A percentile compares a stretch with the other conserved stretches of the same genome.
phyloP scores from a whole-genome alignment of 2,797 vertebrate genomes.

The Centroberyx gerrardi region DNA sequence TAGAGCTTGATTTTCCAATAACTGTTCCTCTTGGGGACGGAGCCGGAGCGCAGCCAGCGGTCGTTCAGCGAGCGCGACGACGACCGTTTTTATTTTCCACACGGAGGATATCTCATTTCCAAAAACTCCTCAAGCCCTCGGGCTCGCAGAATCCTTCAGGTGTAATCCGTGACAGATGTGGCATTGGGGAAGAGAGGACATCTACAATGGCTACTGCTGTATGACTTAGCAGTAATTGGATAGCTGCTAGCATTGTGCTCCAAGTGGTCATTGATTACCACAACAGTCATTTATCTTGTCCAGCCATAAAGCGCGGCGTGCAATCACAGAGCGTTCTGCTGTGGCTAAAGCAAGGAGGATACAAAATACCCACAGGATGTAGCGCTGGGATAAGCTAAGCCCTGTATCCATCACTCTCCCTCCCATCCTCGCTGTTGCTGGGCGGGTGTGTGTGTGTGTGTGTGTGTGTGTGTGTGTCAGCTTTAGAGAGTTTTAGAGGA shows the following conservation, averaged over 20 bases:
- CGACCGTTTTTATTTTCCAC: conserved; percentile 23
- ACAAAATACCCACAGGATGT: conserved; percentile 29
- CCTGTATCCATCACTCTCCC: conserved; percentile 30
- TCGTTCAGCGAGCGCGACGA: background rate
- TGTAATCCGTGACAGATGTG: conserved; percentile 48
- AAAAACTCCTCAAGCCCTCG: conserved; percentile 21
- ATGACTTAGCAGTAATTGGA: conserved; percentile 70
- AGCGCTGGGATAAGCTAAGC: conserved; percentile 34
- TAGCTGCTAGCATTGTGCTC: conserved; percentile 64
- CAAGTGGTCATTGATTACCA: conserved; percentile 65
- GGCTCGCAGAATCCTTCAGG: conserved; percentile 48
- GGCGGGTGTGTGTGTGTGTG: conserved; percentile 5
- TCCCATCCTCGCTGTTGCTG: conserved; percentile 11
- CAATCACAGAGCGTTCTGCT: conserved; percentile 21
- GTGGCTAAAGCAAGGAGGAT: conserved; percentile 22
- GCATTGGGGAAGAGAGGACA: conserved; percentile 33
- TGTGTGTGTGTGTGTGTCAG: conserved; percentile 14
- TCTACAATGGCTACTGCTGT: conserved; percentile 56
- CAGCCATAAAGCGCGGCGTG: conserved; percentile 18
- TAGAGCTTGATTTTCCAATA: too few relatives aligned
- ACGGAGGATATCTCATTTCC: conserved; percentile 45
- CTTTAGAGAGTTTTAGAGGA: conserved; percentile 31
- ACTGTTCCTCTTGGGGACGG: too few relatives aligned
- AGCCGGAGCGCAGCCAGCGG: background rate
- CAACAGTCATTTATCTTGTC: conserved; percentile 57